A percentile compares a stretch with the other conserved stretches of the same genome.
Evolutionary conservation across 2,797 vertebrate genomes (phyloP).

Genomic region (Lagorchestes hirsutus): DNA sequence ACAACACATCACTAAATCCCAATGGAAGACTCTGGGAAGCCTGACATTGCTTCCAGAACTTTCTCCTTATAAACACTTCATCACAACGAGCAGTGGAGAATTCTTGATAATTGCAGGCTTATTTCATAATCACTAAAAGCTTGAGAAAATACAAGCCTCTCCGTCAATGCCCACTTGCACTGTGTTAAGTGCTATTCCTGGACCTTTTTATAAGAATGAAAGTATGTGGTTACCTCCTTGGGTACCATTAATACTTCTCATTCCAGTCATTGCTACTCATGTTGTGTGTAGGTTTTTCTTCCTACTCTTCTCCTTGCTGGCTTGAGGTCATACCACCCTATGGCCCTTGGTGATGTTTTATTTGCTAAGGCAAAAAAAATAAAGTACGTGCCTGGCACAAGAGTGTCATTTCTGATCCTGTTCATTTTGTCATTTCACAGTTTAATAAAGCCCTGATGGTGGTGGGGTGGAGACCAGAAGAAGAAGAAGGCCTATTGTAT

Average conservation of each 20-base stretch:
- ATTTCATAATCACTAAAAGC: not conserved
- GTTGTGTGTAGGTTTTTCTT: not conserved
- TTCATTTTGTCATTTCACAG: slow-evolving; percentile 60
- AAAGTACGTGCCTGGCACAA: not conserved
- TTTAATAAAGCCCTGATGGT: slow-evolving; percentile 63
- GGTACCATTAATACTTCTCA: not conserved
- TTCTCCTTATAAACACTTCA: not conserved
- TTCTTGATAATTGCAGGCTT: not conserved
- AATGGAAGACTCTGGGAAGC: not conserved
- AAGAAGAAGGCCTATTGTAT: slow-evolving; percentile 79
- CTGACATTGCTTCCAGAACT: not conserved
- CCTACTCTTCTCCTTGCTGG: not conserved
- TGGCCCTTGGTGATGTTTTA: not conserved
- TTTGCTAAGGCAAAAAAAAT: slow-evolving; percentile 31
- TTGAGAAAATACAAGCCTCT: not conserved
- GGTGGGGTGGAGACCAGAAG: slow-evolving; percentile 67
- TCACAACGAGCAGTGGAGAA: not conserved
- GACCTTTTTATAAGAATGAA: not conserved
- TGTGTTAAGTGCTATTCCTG: not conserved
- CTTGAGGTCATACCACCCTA: not conserved
- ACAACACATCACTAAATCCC: not conserved
- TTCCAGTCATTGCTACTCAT: not conserved
- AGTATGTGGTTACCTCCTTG: not conserved
- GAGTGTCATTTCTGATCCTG: slow-evolving; percentile 31
- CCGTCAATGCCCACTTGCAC: not conserved